Base-by-base conservation (phyloP, 1,140 invertebrate species). In the Rhagoletis pomonella region DNA sequence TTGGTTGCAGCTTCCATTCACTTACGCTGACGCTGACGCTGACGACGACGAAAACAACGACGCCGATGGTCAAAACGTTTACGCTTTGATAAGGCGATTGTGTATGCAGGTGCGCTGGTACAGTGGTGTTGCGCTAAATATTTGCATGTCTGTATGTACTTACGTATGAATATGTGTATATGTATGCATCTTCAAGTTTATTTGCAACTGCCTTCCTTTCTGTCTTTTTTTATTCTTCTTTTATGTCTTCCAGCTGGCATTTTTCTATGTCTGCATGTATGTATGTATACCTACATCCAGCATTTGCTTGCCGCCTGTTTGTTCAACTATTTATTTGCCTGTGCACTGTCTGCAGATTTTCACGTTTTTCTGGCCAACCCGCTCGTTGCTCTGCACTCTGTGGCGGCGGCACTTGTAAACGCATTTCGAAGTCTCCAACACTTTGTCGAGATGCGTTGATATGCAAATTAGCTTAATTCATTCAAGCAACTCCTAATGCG, bases 371-470 rank as follows among this genome's bases (percentile, higher is more conserved):
- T 29, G 47, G 55, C 73, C 73, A 55, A 19, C 17, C 9, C 47
- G 73, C 47, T 12, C 10, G 47, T 9, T 19, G 3, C 47, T 19
- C 44, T 14, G 10, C 55, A 7, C 73, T 81, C 29, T 29, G 29
- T 29, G 29, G 14, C 55, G 73, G 42, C 73, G 73, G 73, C 73
- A 29, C 1, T 81, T 7, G 73, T 81, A 81, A 81, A 81, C 47
- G 73, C 47, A 81, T 81, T 81, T 55, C 55, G 73, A 50, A 50
- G 14, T 81, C 73, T 81, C 14, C 73, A 42, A 42, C 47, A 81
- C 73, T 81, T 81, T 81, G 73, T 81, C 47, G 7, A 81, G 73
- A 81, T 81, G 73, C 73, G 73, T 81, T 81, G 73, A 81, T 81
- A 81, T 81, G 73, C 47, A 81, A 81, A 81, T 81, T 81, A 81